phyloP scores from a whole-genome alignment of 1,140 invertebrate genomes.

The Nebria ingens region DNA sequence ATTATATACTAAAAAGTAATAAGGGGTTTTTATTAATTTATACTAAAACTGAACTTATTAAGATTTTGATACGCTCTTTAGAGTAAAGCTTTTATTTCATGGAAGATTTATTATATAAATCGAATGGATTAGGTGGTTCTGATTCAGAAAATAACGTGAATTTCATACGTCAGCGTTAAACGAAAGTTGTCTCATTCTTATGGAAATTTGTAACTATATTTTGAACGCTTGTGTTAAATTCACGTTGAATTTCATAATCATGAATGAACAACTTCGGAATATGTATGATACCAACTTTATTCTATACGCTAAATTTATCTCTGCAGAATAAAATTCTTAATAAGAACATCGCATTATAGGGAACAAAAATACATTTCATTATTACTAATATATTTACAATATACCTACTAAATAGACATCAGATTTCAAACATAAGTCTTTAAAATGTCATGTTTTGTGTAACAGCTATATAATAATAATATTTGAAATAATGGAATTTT shows the following conservation, averaged over 20 bases:
- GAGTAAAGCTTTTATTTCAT: no score
- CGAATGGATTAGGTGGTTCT: no score
- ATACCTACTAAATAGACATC: constrained; percentile 23
- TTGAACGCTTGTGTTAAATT: no score
- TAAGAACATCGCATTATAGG: constrained; percentile 19
- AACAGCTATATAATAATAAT: constrained; percentile 7
- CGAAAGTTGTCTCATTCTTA: no score
- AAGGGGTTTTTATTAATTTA: constrained; percentile 2
- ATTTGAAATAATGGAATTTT: constrained; percentile 5
- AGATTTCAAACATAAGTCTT: constrained; percentile 21
- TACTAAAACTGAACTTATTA: neutral
- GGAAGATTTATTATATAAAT: no score
- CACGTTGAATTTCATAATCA: no score
- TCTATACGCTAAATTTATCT: constrained; percentile 8
- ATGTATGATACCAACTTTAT: constrained; percentile 15
- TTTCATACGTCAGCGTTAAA: no score
- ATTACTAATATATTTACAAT: constrained; percentile 24
- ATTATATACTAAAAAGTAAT: neutral
- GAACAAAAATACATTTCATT: constrained; percentile 26
- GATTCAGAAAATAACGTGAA: no score
- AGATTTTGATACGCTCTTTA: neutral
- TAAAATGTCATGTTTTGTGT: constrained; percentile 16
- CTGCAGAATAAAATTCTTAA: constrained; percentile 14
- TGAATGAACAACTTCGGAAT: neutral
- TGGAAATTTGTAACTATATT: no score